Conservation (phyloP, 2,888 invertebrate species). For the Pachydiplax longipennis region DNA sequence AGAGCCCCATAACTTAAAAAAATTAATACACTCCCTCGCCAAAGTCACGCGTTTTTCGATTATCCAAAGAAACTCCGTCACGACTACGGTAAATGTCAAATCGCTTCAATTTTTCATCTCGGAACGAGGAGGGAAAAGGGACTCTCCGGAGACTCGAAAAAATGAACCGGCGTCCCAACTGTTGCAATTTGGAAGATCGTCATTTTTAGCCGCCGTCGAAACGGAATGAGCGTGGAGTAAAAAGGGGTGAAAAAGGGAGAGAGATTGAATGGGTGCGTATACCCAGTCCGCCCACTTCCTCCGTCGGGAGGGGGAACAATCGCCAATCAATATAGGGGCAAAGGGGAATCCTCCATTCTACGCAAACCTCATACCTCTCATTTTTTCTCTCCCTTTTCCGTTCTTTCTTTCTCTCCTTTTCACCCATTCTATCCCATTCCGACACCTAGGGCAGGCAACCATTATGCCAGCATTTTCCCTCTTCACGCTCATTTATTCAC, state of each 20-base stretch:
- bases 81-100: background rate
- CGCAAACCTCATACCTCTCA: background rate
- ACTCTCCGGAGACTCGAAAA: background rate
- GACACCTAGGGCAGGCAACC: background rate
- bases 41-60: background rate
- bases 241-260: background rate
- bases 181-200: background rate
- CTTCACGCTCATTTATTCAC: background rate
- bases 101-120: background rate
- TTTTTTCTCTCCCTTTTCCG: background rate
- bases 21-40: background rate
- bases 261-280: background rate
- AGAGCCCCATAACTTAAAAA: too few relatives aligned
- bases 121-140: background rate
- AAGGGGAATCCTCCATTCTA: background rate
- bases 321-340: background rate
- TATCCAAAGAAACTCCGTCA: background rate
- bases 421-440: background rate
- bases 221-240: background rate
- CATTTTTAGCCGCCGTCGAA: background rate
- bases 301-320: background rate
- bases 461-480: background rate
- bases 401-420: background rate
- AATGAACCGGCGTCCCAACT: background rate
- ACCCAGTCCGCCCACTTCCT: background rate